phyloP scores from a whole-genome alignment of 2,797 vertebrate genomes.

The Trichosurus vulpecula region DNA sequence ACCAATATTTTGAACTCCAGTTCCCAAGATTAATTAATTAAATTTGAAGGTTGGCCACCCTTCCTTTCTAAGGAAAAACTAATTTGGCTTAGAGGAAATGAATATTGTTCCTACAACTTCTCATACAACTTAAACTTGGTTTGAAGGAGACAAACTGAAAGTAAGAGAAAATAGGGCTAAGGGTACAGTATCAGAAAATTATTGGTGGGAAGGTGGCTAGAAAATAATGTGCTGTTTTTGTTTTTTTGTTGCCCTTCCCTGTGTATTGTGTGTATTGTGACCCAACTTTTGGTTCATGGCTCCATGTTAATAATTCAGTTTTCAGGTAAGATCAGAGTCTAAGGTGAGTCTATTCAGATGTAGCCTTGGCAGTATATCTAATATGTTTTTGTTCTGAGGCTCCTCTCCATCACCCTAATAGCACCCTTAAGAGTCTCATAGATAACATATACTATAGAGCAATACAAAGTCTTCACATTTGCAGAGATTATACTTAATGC shows the following conservation, averaged over 20 bases:
- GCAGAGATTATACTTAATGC: background rate
- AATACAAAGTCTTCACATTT: background rate
- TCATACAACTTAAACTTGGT: background rate
- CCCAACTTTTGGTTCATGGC: background rate
- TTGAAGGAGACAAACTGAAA: background rate
- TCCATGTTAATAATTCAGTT: background rate
- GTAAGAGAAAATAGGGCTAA: background rate
- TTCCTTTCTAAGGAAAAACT: background rate
- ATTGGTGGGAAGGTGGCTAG: background rate
- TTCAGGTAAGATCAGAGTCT: background rate
- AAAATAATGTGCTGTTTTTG: background rate
- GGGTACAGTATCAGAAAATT: background rate
- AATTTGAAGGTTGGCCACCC: background rate
- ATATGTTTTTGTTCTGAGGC: background rate
- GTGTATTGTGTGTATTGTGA: background rate
- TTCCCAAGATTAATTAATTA: background rate
- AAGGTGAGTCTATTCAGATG: background rate
- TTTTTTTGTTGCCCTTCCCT: too few species aligned
- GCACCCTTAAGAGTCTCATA: background rate
- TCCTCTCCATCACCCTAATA: background rate
- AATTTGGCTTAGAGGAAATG: background rate
- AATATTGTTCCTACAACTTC: background rate
- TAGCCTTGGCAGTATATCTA: background rate
- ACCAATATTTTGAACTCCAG: background rate
- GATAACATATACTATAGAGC: background rate